Conservation (phyloP, 2,888 invertebrate genomes). For the Exephanes ischioxanthus region DNA sequence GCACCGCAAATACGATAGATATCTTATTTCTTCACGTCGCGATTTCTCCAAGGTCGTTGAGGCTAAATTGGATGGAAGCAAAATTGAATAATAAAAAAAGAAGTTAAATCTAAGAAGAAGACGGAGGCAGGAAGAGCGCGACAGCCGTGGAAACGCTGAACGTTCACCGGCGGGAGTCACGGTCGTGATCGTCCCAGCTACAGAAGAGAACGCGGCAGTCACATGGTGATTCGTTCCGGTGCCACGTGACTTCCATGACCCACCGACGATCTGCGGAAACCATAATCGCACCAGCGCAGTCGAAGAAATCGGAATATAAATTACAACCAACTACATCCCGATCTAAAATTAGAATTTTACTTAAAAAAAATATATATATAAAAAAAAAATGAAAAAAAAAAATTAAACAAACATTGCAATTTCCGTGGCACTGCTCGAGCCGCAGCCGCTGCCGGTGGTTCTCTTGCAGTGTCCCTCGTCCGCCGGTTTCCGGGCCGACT, state of each 20-base stretch:
- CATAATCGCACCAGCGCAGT: not conserved
- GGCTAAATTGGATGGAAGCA: not conserved
- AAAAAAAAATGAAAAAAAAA: not conserved
- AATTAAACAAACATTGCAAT: not conserved
- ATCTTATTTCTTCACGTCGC: not conserved
- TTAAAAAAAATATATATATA: not conserved
- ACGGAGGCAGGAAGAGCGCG: constrained; percentile 27
- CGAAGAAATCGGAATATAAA: constrained; percentile 20
- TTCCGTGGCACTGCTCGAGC: constrained; percentile 8
- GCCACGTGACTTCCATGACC: constrained; percentile 34
- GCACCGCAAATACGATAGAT: not conserved
- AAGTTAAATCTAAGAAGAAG: not conserved
- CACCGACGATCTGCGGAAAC: constrained; percentile 23
- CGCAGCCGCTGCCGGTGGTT: not conserved
- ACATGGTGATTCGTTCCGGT: constrained; percentile 17
- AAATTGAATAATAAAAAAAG: not conserved
- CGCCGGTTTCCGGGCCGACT: constrained; percentile 63
- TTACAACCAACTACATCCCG: not conserved
- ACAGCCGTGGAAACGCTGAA: not conserved
- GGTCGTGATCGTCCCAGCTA: constrained; percentile 28
- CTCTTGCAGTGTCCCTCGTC: constrained; percentile 19
- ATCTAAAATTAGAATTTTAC: constrained; percentile 4
- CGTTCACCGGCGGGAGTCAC: constrained; percentile 44
- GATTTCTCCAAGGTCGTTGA: not conserved
- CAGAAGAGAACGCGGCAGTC: constrained; percentile 12